Evolutionary conservation across 2,888 invertebrate species (phyloP), one percentile per base, ranked within the genome.

Genomic region (Cephonodes hylas): DNA sequence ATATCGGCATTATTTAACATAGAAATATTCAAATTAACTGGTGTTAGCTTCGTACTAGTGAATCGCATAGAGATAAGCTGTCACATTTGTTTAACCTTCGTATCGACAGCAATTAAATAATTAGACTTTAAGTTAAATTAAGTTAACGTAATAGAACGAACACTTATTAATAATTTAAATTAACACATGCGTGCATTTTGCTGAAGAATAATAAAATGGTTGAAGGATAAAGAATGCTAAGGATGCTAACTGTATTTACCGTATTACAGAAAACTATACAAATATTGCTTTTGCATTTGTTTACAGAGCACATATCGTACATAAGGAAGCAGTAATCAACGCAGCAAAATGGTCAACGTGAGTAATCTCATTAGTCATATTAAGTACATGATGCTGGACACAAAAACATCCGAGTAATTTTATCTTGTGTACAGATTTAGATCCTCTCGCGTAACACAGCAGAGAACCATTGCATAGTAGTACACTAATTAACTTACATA

Each of bases 311-410:
- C 20, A 23, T 46, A 45, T 20, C 63, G 42, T 38, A 31, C 45
- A 58, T 45, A 58, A 63, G 62, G 59, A 58, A 25, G 23, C 56
- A 7, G 45, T 18, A 34, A 48, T 58, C 58, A 61, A 46, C 27
- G 20, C 45, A 18, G 25, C 73, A 80, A 77, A 63, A 83, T 82
- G 82, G 81, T 77, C 25, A 77, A 69, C 62, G 79, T 79, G 67
- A 77, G 78, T 79, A 61, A 34, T 44, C 8, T 31, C 56, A 18
- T 42, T 44, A 22, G 18, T 18, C 42, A 38, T 42, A 60, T 34
- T 42, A 23, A n/a, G n/a, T 13, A 6, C 25, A 20, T 45, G 6
- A 25, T 23, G 4, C 22, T 20, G 22, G 8, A 10, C 27, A 48
- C n/a, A 25, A 48, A 48, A 25, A 48, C 48, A 48, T 25, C 23